Base-by-base conservation (phyloP, 2,797 vertebrate genomes). In the Pseudomugil gertrudae region DNA sequence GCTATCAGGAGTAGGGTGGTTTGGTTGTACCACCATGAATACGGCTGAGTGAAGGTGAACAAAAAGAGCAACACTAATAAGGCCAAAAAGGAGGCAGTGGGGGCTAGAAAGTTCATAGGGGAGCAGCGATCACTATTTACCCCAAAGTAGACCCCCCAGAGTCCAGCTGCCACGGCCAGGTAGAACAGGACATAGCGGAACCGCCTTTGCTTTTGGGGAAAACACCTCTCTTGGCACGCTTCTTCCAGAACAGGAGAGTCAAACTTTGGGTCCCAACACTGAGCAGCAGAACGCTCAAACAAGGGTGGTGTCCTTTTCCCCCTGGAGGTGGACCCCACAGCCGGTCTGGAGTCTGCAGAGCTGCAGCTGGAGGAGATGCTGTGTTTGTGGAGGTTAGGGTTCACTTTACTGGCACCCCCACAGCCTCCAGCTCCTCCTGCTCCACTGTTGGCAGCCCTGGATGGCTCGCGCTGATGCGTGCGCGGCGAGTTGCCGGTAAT, bases 261-360 rank as follows among this genome's bases (percentile, higher is more conserved):
- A 45, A 99, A 99, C 84, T 95, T 95, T 72, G 96, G 98, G 91
- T 98, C 95, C 97, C 97, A 99, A 94, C 96, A 99, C 66, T 96
- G 95, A 24, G 94, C 92, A 0, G 97, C 97, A 1, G 98, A 98
- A 85, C 97, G 93, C 73, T 99, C 98, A 19, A 99, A 99, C 59
- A 99, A 93, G 68, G 95, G 96, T 0, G 97, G 97, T 74, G 92
- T 94, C 80, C 83, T 90, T 2, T 77, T 91, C 38, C 87, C 87
- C 79, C 92, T 92, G 19, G 87, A 65, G 1, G 87, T 63, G 15
- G 90, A 81, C 32, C 88, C 91, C 23, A 89, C 83, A 1, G 90
- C 88, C 9, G 89, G 90, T 23, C 92, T 93, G 1, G 95, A 95
- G 88, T 96, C 96, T 36, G 94, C 96, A 0, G 96, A 98, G 89